Base-by-base conservation (phyloP, 2,113 vertebrate species). In the Ammodytes dubius region DNA sequence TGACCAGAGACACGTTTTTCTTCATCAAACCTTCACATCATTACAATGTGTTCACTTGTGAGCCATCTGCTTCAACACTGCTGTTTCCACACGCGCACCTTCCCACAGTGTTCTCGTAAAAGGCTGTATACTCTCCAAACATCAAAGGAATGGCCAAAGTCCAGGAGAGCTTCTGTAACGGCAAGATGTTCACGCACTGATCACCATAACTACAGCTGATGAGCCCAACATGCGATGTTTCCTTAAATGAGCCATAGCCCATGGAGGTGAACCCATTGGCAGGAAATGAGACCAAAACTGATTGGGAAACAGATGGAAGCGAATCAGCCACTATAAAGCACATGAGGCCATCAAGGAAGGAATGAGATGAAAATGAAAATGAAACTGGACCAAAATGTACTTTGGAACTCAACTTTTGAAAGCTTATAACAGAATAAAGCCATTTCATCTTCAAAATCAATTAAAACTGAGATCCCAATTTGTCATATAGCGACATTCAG, bases 221-320 rank as follows among this genome's bases (percentile, higher is more conserved):
- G 82, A 88, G 64, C 84, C 86, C 84, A 78, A 77, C 83, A 78
- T 87, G 82, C 27, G 2, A 70, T 46, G 80, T 74, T 88, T 91
- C 75, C 91, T 84, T 87, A 87, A 90, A 89, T 87, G 84, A 85
- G 82, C 83, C 80, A 65, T 64, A 77, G 71, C 72, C 74, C 74
- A 50, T 81, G 86, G 87, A 92, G 87, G 87, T 90, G 81, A 73
- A 84, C 65, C 86, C 81, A 79, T 85, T 92, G 90, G 89, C 83
- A 91, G 92, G 90, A 92, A 92, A 93, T 89, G 77, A 92, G 85
- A 82, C 46, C 81, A 85, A 91, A 27, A 91, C 85, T 88, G 89
- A 90, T 89, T 83, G 85, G 70, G 82, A 85, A 90, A 82, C 88
- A 91, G 91, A 91, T 91, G 89, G 87, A 86, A 70, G 83, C 70